Conservation (phyloP, 2,113 vertebrate genomes). For the Erpornis zantholeuca region DNA sequence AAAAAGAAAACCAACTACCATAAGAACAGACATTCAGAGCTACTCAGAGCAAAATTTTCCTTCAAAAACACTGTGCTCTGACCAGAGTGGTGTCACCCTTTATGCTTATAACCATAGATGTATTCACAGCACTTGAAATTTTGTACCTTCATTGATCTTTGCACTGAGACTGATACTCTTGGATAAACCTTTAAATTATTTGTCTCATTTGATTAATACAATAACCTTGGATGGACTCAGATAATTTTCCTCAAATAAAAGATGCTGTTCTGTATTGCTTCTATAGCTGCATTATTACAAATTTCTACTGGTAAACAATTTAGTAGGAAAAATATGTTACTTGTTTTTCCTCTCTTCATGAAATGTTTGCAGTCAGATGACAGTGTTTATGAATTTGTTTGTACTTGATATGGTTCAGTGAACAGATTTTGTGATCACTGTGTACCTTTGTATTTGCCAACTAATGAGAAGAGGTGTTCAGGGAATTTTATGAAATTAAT, state of each 20-base stretch:
- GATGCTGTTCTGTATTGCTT: background rate
- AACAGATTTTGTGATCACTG: slow-evolving; percentile 15
- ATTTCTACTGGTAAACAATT: background rate
- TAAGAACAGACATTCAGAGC: background rate
- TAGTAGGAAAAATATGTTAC: background rate
- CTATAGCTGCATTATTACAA: background rate
- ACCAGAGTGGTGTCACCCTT: background rate
- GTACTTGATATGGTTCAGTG: background rate
- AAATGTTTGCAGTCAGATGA: slow-evolving; percentile 15
- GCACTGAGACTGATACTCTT: background rate
- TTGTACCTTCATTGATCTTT: background rate
- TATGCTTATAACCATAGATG: background rate
- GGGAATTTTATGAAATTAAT: background rate
- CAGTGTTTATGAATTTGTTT: slow-evolving; percentile 7
- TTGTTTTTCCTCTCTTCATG: background rate
- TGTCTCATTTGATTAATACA: background rate
- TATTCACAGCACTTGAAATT: background rate
- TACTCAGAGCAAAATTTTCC: background rate
- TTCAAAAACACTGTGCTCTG: background rate
- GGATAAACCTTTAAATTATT: background rate
- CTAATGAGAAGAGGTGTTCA: slow-evolving; percentile 23
- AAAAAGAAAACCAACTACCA: background rate
- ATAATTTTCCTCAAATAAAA: background rate
- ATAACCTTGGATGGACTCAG: background rate
- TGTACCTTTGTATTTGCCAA: background rate